These are phyloP conservation scores for Thalpophila matura DNA, from an alignment of 2,888 invertebrate species.

Conservation along the genomic window DNA sequence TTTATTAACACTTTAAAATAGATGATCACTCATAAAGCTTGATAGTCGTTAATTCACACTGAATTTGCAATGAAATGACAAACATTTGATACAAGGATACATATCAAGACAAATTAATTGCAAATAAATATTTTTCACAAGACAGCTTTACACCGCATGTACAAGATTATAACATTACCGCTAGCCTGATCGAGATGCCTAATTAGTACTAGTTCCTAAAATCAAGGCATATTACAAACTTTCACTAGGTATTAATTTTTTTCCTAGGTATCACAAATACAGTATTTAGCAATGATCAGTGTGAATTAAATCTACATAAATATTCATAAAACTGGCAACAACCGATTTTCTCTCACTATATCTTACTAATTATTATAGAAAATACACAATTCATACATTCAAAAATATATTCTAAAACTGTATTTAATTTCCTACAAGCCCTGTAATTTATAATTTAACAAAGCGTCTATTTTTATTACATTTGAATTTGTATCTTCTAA, in stretches of 20 bases:
- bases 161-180: no score
- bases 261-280: no score
- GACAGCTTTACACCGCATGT: no score
- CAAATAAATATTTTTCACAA: no score
- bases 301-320: conserved; percentile 30
- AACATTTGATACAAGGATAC: no score
- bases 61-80: neutral
- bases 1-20: conserved; percentile 27
- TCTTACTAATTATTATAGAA: conserved; percentile 29
- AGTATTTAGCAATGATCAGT: neutral
- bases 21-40: conserved; percentile 1
- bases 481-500: conserved; percentile 13
- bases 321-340: conserved; percentile 12
- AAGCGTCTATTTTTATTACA: conserved; percentile 56
- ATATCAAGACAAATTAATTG: no score
- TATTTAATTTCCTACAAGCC: conserved; percentile 55
- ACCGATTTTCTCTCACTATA: neutral
- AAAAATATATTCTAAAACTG: conserved; percentile 54
- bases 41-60: conserved; percentile 14
- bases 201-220: no score
- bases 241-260: no score
- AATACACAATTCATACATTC: conserved; percentile 40
- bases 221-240: neutral
- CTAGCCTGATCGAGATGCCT: no score
- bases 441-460: conserved; percentile 58